Percentiles rank a stretch among this genome's conserved stretches.
phyloP scores from a whole-genome alignment of 2,797 vertebrate genomes.

The Siniperca undulata region DNA sequence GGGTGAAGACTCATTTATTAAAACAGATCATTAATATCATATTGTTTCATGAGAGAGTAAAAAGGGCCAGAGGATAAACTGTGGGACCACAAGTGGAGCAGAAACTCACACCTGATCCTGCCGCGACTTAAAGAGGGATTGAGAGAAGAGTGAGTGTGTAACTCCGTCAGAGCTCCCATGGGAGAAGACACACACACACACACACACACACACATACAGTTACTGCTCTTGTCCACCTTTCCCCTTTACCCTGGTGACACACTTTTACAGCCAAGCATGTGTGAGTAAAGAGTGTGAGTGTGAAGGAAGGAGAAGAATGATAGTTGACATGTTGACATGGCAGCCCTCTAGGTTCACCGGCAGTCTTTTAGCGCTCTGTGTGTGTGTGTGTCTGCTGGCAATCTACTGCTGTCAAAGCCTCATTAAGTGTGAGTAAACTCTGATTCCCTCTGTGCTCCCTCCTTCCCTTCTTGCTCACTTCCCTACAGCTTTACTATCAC shows the following conservation, averaged over 20 bases:
- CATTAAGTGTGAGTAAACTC: slow-evolving; percentile 43
- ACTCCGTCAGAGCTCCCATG: slow-evolving; percentile 56
- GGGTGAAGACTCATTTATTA: slow-evolving; percentile 46
- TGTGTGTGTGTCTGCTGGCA: background rate
- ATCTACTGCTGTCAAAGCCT: slow-evolving; percentile 51
- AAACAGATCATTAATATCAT: slow-evolving; percentile 53
- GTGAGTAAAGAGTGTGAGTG: slow-evolving; percentile 3
- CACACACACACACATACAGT: slow-evolving; percentile 28
- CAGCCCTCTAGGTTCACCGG: slow-evolving; percentile 57
- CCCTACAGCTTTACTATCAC: background rate
- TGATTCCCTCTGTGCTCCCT: background rate
- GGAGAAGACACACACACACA: slow-evolving; percentile 23
- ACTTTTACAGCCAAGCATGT: slow-evolving; percentile 50
- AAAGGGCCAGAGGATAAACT: slow-evolving; percentile 61
- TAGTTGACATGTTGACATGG: slow-evolving; percentile 66
- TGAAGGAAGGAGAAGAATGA: background rate
- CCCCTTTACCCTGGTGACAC: slow-evolving; percentile 67
- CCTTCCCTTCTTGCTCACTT: slow-evolving; percentile 4
- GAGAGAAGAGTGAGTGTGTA: slow-evolving; percentile 19
- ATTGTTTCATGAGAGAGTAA: slow-evolving; percentile 37
- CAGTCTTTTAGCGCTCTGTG: slow-evolving; percentile 28
- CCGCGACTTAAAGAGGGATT: slow-evolving; percentile 14
- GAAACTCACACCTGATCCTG: slow-evolving; percentile 70
- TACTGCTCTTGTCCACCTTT: slow-evolving; percentile 26
- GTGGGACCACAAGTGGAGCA: slow-evolving; percentile 62